Evolutionary conservation across 2,797 vertebrate genomes (phyloP).

Genomic region (Huso huso): DNA sequence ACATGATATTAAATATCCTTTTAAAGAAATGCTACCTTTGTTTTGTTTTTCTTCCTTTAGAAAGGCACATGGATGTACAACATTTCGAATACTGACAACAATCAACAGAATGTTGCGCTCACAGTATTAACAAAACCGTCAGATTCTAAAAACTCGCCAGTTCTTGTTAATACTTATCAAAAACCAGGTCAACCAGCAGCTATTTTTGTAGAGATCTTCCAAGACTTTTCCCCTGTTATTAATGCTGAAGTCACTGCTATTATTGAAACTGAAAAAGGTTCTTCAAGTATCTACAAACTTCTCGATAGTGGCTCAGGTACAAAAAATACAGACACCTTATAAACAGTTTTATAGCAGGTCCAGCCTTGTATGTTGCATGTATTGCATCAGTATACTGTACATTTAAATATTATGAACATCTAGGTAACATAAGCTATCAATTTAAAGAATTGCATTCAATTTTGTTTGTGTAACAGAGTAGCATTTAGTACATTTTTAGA

Average conservation of each 20-base stretch:
- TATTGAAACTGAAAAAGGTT: not conserved
- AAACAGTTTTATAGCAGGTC: too few species aligned
- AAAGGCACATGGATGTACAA: not conserved
- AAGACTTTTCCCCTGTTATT: not conserved
- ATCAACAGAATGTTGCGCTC: not conserved
- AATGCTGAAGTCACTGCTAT: not conserved
- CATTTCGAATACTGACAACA: not conserved
- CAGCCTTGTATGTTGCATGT: too few species aligned
- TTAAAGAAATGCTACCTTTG: not conserved
- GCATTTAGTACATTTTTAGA: too few species aligned
- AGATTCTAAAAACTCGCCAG: not conserved
- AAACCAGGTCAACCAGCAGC: not conserved
- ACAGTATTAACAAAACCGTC: not conserved
- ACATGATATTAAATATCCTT: too few species aligned
- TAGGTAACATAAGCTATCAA: too few species aligned
- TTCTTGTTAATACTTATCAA: not conserved
- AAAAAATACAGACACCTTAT: not conserved
- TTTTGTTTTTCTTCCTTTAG: not conserved
- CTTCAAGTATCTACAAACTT: not conserved
- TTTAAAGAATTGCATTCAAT: too few species aligned
- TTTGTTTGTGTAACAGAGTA: too few species aligned
- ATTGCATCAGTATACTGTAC: too few species aligned
- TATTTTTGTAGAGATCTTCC: not conserved
- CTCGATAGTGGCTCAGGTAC: not conserved
- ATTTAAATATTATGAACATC: too few species aligned